Conservation (phyloP, 2,888 invertebrate species). For the Timema cristinae region DNA sequence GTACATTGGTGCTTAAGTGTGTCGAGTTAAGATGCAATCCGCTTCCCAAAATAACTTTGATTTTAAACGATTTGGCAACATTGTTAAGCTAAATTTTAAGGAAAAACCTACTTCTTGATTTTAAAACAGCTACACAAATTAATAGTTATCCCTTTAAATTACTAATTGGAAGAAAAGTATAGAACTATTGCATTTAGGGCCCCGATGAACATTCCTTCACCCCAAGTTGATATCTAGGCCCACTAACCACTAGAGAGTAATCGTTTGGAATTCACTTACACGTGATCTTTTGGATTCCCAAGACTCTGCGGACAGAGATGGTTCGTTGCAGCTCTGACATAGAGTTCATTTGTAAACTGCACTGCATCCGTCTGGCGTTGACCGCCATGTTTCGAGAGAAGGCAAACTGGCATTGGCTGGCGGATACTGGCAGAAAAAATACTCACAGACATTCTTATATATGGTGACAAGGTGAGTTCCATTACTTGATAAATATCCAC, state of each 20-base stretch:
- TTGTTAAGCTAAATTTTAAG: too few relatives aligned
- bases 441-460: constrained; percentile 79
- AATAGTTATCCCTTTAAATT: too few relatives aligned
- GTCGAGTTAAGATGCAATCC: too few relatives aligned
- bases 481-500: too few relatives aligned
- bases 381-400: constrained; percentile 69
- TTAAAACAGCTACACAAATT: too few relatives aligned
- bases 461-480: constrained; percentile 71
- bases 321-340: constrained; percentile 85
- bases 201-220: neutral
- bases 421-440: constrained; percentile 84
- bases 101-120: too few relatives aligned
- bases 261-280: neutral
- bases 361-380: constrained; percentile 87
- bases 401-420: constrained; percentile 74
- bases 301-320: constrained; percentile 77
- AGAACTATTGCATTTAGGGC: neutral
- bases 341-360: constrained; percentile 93
- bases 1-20: too few relatives aligned
- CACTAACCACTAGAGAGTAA: too few relatives aligned
- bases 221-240: constrained; percentile 42
- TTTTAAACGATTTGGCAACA: too few relatives aligned
- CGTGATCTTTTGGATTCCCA: constrained; percentile 38
- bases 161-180: too few relatives aligned
- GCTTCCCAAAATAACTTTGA: too few relatives aligned